Conservation (phyloP, 2,113 vertebrate genomes). For the Cisticola juncidis region DNA sequence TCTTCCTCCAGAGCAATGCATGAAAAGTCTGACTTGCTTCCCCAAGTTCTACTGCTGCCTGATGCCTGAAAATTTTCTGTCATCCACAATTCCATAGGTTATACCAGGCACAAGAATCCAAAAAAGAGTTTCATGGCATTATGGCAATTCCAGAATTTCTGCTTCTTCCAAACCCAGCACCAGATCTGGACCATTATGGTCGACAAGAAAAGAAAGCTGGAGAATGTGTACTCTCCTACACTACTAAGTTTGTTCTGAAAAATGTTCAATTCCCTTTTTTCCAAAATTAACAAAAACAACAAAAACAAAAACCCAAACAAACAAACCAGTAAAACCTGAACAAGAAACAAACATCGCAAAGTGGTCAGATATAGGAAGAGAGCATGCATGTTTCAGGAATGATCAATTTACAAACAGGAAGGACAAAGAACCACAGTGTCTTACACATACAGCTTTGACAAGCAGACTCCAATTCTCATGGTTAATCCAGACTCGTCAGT, state of each 20-base stretch:
- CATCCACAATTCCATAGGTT: background rate
- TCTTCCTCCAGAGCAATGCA: too few relatives aligned
- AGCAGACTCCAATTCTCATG: background rate
- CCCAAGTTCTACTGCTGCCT: too few relatives aligned
- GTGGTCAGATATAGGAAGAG: background rate
- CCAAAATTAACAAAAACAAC: background rate
- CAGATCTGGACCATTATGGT: background rate
- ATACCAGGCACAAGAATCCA: background rate
- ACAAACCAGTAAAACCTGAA: background rate
- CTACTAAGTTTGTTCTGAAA: background rate
- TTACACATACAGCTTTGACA: background rate
- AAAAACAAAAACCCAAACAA: background rate
- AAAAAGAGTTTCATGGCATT: background rate
- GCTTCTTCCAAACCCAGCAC: background rate
- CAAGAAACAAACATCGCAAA: background rate
- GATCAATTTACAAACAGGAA: background rate
- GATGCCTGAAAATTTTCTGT: too few relatives aligned
- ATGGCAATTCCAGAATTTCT: background rate
- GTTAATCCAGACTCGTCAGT: background rate
- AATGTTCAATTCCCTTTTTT: background rate
- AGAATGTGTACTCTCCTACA: background rate
- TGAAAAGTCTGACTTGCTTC: too few relatives aligned
- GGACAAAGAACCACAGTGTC: background rate
- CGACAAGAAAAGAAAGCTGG: background rate
- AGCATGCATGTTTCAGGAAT: accelerated